Evolutionary conservation across 2,797 vertebrate genomes (phyloP).

Genomic region (Hirundo rustica): DNA sequence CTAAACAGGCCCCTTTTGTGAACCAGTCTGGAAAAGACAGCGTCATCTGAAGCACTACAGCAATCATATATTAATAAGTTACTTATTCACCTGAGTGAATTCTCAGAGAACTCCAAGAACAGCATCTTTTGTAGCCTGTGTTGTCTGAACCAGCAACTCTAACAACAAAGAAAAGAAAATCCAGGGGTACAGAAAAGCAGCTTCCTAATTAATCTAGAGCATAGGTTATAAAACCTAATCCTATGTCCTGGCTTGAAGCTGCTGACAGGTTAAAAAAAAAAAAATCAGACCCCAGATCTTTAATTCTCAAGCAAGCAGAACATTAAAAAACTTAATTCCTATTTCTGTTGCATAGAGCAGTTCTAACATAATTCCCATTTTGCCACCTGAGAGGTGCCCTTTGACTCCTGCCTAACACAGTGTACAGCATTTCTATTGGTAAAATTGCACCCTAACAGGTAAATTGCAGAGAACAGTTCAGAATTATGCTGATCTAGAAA

Average conservation of each 20-base stretch:
- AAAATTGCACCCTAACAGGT: neutral
- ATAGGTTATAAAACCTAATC: neutral
- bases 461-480: neutral
- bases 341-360: neutral
- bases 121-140: neutral
- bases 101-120: neutral
- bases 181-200: neutral
- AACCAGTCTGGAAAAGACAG: neutral
- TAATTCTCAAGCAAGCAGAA: neutral
- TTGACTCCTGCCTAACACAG: neutral
- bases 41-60: neutral
- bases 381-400: neutral
- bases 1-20: neutral
- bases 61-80: neutral
- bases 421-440: neutral
- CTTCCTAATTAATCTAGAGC: neutral
- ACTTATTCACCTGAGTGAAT: neutral
- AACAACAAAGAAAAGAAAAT: neutral
- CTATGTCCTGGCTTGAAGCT: neutral
- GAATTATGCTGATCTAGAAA: neutral
- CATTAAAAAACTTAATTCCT: neutral
- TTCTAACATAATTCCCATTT: neutral
- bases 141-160: neutral
- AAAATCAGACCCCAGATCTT: accelerated
- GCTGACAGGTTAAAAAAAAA: neutral